phyloP scores from a whole-genome alignment of 2,113 vertebrate genomes.

The Tragelaphus buxtoni region DNA sequence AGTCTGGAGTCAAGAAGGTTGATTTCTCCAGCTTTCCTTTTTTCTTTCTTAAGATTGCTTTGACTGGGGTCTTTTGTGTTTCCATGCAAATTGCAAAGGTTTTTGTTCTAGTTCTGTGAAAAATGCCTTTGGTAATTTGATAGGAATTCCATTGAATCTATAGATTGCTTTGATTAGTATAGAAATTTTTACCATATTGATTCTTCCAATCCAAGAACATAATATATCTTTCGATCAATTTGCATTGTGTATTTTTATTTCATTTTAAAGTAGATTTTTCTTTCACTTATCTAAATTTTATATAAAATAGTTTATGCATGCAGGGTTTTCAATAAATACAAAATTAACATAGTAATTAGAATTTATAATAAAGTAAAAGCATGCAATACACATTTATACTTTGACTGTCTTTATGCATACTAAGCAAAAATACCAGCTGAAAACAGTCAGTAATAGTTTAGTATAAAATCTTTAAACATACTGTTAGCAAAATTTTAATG shows the following conservation, averaged over 20 bases:
- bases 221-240: not conserved
- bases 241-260: not conserved
- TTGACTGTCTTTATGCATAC: not conserved
- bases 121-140: not conserved
- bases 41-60: not conserved
- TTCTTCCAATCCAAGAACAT: not conserved
- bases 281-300: not conserved
- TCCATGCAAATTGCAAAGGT: not conserved
- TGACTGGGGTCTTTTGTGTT: not conserved
- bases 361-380: not conserved
- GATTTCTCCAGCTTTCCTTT: not conserved
- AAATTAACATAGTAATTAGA: not conserved
- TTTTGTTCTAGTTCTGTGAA: not conserved
- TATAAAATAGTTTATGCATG: not conserved
- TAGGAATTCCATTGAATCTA: not conserved
- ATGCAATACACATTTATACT: not conserved
- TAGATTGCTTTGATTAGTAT: not conserved
- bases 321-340: not conserved
- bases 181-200: not conserved
- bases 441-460: not conserved
- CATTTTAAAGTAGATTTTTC: not conserved
- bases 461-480: no score
- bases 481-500: no score
- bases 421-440: not conserved
- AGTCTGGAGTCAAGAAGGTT: not conserved